Evolutionary conservation across 1,140 invertebrate genomes (phyloP).

Genomic region (Leptestheria dahalacensis): DNA sequence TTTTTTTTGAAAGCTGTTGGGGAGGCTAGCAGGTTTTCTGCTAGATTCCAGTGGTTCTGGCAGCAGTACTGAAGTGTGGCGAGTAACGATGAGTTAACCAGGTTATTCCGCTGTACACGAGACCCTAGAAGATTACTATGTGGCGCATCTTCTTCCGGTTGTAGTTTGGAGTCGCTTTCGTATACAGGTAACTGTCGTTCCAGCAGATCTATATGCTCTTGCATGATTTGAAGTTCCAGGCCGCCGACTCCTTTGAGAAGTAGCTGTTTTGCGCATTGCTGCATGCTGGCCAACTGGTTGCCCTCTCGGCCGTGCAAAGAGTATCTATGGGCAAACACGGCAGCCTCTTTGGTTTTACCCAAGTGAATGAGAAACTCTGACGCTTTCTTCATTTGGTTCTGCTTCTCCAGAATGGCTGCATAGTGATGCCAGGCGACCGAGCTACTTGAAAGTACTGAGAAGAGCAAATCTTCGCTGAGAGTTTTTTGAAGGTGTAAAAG

Average conservation of each 20-base stretch:
- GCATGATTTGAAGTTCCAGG: not conserved
- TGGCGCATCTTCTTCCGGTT: not conserved
- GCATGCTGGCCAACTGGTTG: not conserved
- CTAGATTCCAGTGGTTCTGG: not conserved
- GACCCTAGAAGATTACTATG: not conserved
- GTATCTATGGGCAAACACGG: not conserved
- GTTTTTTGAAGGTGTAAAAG: slow-evolving; percentile 3
- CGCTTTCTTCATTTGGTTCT: not conserved
- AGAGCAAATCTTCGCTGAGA: not conserved
- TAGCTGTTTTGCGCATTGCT: not conserved
- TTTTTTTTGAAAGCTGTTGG: not conserved
- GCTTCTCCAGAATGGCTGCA: slow-evolving; percentile 4
- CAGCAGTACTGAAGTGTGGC: slow-evolving; percentile 8
- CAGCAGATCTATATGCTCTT: not conserved
- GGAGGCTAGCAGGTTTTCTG: slow-evolving; percentile 7
- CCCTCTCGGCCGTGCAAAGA: not conserved
- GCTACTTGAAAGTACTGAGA: not conserved
- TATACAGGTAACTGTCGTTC: slow-evolving; percentile 1
- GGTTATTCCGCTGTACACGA: not conserved
- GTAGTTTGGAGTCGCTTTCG: not conserved
- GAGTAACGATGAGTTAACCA: not conserved
- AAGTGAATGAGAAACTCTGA: not conserved
- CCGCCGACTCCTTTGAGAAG: not conserved
- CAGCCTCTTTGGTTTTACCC: not conserved
- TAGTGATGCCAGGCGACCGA: not conserved